Conservation (phyloP, 2,797 vertebrate genomes). For the Potorous gilbertii region DNA sequence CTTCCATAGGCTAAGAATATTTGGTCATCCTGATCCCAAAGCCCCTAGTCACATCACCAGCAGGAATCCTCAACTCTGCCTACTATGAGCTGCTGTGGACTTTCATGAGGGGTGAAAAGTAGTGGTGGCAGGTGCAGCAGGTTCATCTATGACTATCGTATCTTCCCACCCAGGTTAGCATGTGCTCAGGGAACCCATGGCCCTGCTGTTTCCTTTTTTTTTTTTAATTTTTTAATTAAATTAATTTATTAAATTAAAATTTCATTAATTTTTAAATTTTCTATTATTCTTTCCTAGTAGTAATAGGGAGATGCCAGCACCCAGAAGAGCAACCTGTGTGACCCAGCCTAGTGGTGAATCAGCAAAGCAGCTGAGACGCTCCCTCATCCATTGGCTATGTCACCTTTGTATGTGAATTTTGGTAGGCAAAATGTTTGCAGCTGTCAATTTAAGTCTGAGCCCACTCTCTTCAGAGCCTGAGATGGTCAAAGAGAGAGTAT, state of each 20-base stretch:
- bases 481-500: neutral
- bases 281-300: neutral
- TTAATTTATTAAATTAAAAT: too few species aligned
- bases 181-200: neutral
- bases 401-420: neutral
- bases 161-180: neutral
- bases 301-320: neutral
- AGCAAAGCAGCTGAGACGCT: neutral
- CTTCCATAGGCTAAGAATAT: neutral
- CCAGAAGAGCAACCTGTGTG: neutral
- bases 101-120: too few species aligned
- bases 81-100: neutral
- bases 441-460: neutral
- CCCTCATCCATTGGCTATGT: neutral
- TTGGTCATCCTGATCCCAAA: neutral
- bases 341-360: neutral
- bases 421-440: neutral
- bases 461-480: neutral
- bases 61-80: neutral
- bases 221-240: too few species aligned
- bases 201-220: neutral
- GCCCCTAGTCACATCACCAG: neutral
- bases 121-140: neutral
- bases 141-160: neutral
- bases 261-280: too few species aligned